Percentiles rank a stretch among this genome's conserved stretches.
These are phyloP conservation scores for Glaucopsyche alexis DNA, from an alignment of 2,888 invertebrate genomes.

Conservation along the genomic window DNA sequence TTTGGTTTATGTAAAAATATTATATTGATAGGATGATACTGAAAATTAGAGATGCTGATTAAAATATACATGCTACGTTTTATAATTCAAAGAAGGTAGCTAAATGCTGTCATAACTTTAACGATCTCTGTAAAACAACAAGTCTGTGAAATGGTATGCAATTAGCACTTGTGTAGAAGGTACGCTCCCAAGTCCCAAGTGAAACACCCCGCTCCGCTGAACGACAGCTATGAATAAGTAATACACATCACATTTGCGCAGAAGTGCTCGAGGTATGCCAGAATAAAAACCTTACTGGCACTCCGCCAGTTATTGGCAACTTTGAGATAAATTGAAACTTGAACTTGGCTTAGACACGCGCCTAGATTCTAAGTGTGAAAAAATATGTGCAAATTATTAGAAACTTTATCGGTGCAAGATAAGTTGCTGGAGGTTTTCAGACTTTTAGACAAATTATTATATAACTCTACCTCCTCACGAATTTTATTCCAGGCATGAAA, in stretches of 20 bases:
- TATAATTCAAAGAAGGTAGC: neutral
- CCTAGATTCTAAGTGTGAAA: neutral
- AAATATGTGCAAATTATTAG: neutral
- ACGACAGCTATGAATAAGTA: constrained; percentile 18
- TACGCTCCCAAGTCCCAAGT: constrained; percentile 17
- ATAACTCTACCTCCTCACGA: too few species aligned
- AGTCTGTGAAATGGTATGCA: constrained; percentile 8
- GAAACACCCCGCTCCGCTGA: neutral
- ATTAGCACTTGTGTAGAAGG: constrained; percentile 5
- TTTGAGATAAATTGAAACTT: neutral
- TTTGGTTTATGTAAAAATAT: neutral
- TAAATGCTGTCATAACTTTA: neutral
- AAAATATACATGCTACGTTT: too few species aligned
- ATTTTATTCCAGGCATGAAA: too few species aligned
- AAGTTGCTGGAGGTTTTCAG: too few species aligned
- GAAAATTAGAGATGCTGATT: too few species aligned
- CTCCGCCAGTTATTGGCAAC: neutral
- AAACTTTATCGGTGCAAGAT: too few species aligned
- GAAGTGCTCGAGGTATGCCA: neutral
- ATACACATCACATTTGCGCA: neutral
- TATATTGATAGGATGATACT: too few species aligned
- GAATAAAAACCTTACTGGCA: constrained; percentile 1
- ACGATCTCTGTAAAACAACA: constrained; percentile 16
- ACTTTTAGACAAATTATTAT: too few species aligned
- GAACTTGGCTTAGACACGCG: too few species aligned